These are phyloP conservation scores for Narcine bancroftii DNA, from an alignment of 2,113 vertebrate species.

Conservation along the genomic window DNA sequence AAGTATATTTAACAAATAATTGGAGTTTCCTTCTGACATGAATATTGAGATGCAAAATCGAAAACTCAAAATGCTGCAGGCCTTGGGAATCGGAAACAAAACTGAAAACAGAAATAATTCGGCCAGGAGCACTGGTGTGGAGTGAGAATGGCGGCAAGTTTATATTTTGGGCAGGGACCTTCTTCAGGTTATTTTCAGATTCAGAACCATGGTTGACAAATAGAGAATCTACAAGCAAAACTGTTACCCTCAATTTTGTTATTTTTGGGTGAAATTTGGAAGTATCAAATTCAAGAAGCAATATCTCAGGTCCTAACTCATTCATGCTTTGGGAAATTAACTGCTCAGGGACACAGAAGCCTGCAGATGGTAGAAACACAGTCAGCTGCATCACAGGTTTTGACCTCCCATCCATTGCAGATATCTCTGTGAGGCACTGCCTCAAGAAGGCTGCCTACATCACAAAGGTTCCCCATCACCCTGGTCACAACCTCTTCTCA, in stretches of 20 bases:
- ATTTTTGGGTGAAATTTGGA: background rate
- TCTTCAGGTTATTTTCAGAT: background rate
- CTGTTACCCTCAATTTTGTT: background rate
- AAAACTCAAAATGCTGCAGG: background rate
- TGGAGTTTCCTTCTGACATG: background rate
- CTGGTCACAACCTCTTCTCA: too few species aligned
- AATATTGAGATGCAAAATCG: background rate
- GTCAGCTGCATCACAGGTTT: too few species aligned
- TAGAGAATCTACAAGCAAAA: background rate
- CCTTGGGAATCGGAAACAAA: background rate
- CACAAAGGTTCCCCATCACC: too few species aligned
- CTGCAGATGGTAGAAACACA: too few species aligned
- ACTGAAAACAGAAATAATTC: background rate
- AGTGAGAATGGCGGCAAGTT: background rate
- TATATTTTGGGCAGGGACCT: background rate
- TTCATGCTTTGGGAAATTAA: too few species aligned
- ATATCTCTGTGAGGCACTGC: too few species aligned
- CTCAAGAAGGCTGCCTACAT: too few species aligned
- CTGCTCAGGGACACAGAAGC: too few species aligned
- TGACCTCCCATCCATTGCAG: too few species aligned
- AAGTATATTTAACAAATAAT: background rate
- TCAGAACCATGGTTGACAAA: background rate
- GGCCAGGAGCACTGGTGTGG: background rate
- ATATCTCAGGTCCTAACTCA: too few species aligned
- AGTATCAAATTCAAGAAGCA: background rate